Conservation (phyloP, 35 echinoderm and acorn worm species). For the Lytechinus variegatus region DNA sequence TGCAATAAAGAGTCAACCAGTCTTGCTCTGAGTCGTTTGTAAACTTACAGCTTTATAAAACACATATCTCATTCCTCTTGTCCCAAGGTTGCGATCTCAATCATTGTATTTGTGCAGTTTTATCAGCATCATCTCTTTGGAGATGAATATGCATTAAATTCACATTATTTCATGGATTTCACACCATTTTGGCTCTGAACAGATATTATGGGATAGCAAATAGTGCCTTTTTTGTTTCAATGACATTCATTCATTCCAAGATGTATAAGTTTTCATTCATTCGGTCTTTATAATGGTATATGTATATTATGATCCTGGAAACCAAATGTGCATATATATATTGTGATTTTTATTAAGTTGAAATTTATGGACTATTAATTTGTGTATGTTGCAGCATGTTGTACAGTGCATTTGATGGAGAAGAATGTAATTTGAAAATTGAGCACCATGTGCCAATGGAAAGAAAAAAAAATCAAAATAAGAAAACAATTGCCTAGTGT, state of each 20-base stretch:
- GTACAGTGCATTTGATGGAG: conserved; percentile 31
- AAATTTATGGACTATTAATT: not conserved
- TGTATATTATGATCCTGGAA: not conserved
- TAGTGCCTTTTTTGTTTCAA: not conserved
- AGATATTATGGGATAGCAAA: not conserved
- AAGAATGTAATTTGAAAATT: conserved; percentile 35
- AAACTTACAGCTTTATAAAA: too few relatives aligned
- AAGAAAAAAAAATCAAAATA: not conserved
- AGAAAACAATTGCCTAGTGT: not conserved
- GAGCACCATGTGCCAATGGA: conserved; percentile 49
- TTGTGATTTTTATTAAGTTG: not conserved
- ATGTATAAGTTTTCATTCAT: not conserved
- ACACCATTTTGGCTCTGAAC: too few relatives aligned
- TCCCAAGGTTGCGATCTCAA: too few relatives aligned
- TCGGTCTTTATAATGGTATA: not conserved
- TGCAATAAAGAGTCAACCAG: too few relatives aligned
- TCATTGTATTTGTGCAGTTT: too few relatives aligned
- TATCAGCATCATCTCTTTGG: too few relatives aligned
- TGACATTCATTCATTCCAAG: not conserved
- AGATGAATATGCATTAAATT: too few relatives aligned
- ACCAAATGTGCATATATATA: not conserved
- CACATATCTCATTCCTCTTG: too few relatives aligned
- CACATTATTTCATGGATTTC: too few relatives aligned
- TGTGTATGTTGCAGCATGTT: conserved; percentile 1
- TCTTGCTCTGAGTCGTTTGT: too few relatives aligned